Evolutionary conservation across 2,797 vertebrate genomes (phyloP).

Genomic region (Xiphorhynchus erythropygius): DNA sequence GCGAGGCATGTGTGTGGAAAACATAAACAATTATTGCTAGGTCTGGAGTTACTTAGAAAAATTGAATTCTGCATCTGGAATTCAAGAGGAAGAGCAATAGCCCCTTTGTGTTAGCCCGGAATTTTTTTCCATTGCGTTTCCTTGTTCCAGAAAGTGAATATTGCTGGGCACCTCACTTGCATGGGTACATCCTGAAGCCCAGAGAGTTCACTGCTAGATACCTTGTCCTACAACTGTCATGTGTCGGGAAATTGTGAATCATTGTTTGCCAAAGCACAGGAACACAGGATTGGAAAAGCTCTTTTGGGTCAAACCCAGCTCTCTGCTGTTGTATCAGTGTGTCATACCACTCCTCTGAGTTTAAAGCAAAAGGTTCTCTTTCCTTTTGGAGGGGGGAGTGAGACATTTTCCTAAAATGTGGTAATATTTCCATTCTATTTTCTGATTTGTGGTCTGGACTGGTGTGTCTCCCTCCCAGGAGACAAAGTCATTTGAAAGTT

Average conservation of each 20-base stretch:
- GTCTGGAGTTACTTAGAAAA: neutral
- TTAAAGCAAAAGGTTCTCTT: neutral
- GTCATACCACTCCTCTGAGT: neutral
- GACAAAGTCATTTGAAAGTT: neutral
- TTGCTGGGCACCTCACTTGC: neutral
- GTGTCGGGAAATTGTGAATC: slow-evolving; percentile 25
- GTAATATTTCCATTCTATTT: neutral
- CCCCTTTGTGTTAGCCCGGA: neutral
- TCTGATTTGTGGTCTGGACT: neutral
- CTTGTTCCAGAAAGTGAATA: neutral
- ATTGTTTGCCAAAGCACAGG: slow-evolving; percentile 9
- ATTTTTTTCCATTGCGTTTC: neutral
- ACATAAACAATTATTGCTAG: neutral
- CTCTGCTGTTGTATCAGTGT: neutral
- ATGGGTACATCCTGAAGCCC: neutral
- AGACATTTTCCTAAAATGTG: neutral
- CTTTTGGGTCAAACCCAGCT: neutral
- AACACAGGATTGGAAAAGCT: neutral
- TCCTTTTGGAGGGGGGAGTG: neutral
- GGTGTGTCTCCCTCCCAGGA: neutral
- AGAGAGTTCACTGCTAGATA: neutral
- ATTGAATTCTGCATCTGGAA: neutral
- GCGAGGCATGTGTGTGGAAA: fast-evolving
- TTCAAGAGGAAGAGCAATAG: neutral
- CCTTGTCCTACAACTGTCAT: neutral